Evolutionary conservation across 1,140 invertebrate species (phyloP).

Genomic region (Dysdera silvatica): DNA sequence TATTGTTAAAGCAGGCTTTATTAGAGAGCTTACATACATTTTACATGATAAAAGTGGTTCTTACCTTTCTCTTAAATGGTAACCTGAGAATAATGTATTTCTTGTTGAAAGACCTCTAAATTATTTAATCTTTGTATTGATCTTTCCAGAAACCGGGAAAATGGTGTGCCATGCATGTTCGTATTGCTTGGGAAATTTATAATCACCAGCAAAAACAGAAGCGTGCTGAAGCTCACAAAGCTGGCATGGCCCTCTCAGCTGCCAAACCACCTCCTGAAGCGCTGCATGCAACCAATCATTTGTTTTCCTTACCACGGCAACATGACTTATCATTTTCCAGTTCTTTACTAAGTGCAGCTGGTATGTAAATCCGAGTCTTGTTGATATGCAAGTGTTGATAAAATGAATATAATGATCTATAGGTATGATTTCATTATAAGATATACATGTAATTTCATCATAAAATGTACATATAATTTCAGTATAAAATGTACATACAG

Average conservation of each 20-base stretch:
- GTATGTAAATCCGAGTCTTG: neutral
- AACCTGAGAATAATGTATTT: no score
- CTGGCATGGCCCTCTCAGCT: constrained; percentile 44
- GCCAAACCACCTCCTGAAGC: constrained; percentile 41
- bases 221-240: constrained; percentile 42
- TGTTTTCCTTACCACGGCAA: constrained; percentile 50
- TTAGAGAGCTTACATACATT: no score
- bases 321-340: constrained; percentile 45
- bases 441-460: no score
- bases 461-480: no score
- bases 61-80: no score
- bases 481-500: no score
- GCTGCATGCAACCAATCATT: constrained; percentile 52
- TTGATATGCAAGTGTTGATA: neutral
- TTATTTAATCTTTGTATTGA: neutral
- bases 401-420: no score
- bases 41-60: no score
- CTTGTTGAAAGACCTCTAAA: no score
- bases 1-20: no score
- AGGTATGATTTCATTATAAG: no score
- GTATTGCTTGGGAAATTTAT: constrained; percentile 96
- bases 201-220: constrained; percentile 74
- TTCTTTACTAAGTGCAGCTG: constrained; percentile 38
- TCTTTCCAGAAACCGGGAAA: constrained; percentile 78
- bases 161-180: constrained; percentile 96